Evolutionary conservation across 2,797 vertebrate genomes (phyloP), one percentile per base, ranked within the genome.

Genomic region (Toxotes lorentzi): DNA sequence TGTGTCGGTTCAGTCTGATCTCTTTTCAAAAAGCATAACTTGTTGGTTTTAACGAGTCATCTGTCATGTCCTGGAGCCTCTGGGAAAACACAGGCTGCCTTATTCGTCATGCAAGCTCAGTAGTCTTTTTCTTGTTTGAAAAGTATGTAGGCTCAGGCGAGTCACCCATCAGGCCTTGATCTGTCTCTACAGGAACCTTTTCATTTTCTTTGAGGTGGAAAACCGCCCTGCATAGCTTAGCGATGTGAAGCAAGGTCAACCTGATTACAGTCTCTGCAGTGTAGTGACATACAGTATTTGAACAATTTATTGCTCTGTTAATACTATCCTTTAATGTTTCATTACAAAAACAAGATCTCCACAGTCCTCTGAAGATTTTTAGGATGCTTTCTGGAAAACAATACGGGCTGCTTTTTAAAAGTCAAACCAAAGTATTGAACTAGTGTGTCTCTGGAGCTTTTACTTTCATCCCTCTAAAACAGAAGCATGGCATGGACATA

Each of bases 261-360:
- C 13, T 24, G 50, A 24, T 24, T 14, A 7, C 23, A 24, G 23
- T 51, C 11, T 13, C n/a, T 13, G 11, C 23, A 51, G 24, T 24
- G n/a, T 14, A 51, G 50, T 51, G 50, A 24, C 50, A 51, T 65
- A 8, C 17, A 51, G 58, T 43, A 35, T 69, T 57, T 73, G 69
- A 73, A 83, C 73, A 38, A 72, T 14, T 8, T 54, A 40, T 60
- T 68, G 16, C 21, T 35, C n/a, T 60, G 23, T 63, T 82, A 43
- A 86, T 73, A 56, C 50, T 62, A 2, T 58, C 38, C n/a, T 73
- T 82, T 75, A 58, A 56, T 64, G 71, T 81, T 63, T 77, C 76
- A 79, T 69, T 53, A 57, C 17, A 79, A 51, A 75, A 76, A 81
- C 72, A 76, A 23, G 48, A 59, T 69, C 40, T 69, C 40, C 1